Percentiles rank a stretch among this genome's conserved stretches.
Evolutionary conservation across 2,797 vertebrate genomes (phyloP).

Genomic region (Danio albolineatus): DNA sequence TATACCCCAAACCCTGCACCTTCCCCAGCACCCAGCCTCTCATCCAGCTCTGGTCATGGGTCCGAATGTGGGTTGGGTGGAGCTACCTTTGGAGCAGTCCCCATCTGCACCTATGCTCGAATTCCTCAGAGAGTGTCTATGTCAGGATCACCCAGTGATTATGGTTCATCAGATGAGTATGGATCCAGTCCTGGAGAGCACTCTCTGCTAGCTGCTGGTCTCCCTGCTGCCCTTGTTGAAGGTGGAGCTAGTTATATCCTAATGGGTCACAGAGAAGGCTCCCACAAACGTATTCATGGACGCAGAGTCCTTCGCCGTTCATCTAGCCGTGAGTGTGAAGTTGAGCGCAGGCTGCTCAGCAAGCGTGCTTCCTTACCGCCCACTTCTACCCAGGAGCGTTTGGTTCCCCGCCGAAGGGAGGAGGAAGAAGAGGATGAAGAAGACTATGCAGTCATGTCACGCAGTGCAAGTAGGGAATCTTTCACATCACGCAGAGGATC

Average conservation of each 20-base stretch:
- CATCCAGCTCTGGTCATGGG: constrained; percentile 83
- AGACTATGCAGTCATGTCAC: constrained; percentile 85
- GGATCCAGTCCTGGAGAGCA: constrained; percentile 85
- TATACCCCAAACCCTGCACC: constrained; percentile 81
- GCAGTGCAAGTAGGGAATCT: constrained; percentile 70
- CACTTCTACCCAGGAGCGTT: constrained; percentile 72
- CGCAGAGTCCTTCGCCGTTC: constrained; percentile 78
- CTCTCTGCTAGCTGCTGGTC: constrained; percentile 75
- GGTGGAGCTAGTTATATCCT: constrained; percentile 80
- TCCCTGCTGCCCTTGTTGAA: constrained; percentile 69
- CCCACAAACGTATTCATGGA: constrained; percentile 76
- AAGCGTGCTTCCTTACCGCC: constrained; percentile 84
- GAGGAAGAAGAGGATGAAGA: constrained; percentile 81
- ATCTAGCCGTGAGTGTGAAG: constrained; percentile 77
- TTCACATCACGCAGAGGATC: constrained; percentile 67
- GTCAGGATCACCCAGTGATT: constrained; percentile 83
- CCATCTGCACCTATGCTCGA: constrained; percentile 79
- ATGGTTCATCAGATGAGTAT: constrained; percentile 87
- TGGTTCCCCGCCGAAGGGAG: constrained; percentile 70
- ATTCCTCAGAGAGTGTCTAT: constrained; percentile 82
- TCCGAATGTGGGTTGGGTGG: constrained; percentile 83
- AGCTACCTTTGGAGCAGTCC: constrained; percentile 78
- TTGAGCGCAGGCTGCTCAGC: constrained; percentile 78
- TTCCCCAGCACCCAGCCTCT: constrained; percentile 81
- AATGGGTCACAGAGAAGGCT: constrained; percentile 78